Evolutionary conservation across 1,140 invertebrate genomes (phyloP).

Genomic region (Drosophila pectinifera): DNA sequence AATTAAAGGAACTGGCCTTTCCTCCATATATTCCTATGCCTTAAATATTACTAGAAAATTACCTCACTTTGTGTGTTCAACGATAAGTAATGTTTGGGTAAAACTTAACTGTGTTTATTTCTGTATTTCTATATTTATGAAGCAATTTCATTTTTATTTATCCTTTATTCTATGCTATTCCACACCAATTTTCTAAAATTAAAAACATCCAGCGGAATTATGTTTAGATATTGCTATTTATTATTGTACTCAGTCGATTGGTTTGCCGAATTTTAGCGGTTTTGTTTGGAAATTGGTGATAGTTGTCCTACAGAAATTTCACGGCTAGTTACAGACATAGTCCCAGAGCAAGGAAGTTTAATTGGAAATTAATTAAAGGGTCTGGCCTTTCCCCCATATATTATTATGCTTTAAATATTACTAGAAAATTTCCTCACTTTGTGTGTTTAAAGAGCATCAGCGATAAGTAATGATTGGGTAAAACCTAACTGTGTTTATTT

Average conservation of each 20-base stretch:
- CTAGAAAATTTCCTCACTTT: too few species aligned
- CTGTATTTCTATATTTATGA: too few species aligned
- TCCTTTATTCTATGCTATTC: too few species aligned
- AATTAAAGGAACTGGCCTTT: too few species aligned
- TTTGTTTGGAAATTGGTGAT: neutral
- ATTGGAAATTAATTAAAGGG: neutral
- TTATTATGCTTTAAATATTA: neutral
- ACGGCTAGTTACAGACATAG: neutral
- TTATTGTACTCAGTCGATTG: constrained; percentile 16
- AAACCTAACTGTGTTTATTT: too few species aligned
- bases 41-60: neutral
- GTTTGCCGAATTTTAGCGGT: constrained; percentile 13
- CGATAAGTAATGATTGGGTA: too few species aligned
- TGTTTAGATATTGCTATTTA: constrained; percentile 24
- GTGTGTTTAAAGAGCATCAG: too few species aligned
- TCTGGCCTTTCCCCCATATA: neutral
- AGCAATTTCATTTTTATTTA: too few species aligned
- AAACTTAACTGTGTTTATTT: too few species aligned
- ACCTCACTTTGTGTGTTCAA: too few species aligned
- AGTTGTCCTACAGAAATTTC: neutral
- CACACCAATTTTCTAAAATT: constrained; percentile 15
- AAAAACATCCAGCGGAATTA: constrained; percentile 8
- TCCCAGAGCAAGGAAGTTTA: neutral
- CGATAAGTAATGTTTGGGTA: too few species aligned
- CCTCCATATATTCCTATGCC: neutral